phyloP scores from a whole-genome alignment of 2,113 vertebrate species.

The Mesitornis unicolor region DNA sequence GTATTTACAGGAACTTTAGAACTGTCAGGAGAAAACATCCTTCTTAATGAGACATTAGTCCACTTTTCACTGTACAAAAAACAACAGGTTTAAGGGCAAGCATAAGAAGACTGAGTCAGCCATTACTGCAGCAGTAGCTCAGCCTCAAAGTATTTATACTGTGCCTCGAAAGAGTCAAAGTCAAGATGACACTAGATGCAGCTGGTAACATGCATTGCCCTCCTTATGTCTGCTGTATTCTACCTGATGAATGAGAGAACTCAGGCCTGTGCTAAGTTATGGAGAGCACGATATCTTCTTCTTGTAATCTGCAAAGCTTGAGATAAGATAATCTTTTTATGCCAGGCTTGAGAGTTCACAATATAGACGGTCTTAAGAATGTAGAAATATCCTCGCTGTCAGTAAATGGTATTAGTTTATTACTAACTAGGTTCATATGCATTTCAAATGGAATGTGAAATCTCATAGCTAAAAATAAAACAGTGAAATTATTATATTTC shows the following conservation, averaged over 20 bases:
- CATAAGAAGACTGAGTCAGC: neutral
- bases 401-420: neutral
- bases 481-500: neutral
- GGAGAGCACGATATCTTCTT: neutral
- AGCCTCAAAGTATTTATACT: neutral
- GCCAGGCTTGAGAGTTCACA: neutral
- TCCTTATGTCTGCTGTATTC: neutral
- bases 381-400: neutral
- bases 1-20: neutral
- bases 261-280: neutral
- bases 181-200: neutral
- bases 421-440: neutral
- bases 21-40: neutral
- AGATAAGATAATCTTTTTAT: neutral
- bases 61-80: neutral
- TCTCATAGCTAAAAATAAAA: neutral
- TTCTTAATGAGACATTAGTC: neutral
- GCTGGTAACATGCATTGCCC: neutral
- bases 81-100: neutral
- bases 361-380: neutral
- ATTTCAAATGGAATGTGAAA: slow-evolving; percentile 1
- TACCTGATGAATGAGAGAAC: neutral
- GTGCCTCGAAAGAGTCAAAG: neutral
- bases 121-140: neutral
- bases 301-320: neutral